Evolutionary conservation across 2,888 invertebrate species (phyloP).

Genomic region (Drosophila greeni): DNA sequence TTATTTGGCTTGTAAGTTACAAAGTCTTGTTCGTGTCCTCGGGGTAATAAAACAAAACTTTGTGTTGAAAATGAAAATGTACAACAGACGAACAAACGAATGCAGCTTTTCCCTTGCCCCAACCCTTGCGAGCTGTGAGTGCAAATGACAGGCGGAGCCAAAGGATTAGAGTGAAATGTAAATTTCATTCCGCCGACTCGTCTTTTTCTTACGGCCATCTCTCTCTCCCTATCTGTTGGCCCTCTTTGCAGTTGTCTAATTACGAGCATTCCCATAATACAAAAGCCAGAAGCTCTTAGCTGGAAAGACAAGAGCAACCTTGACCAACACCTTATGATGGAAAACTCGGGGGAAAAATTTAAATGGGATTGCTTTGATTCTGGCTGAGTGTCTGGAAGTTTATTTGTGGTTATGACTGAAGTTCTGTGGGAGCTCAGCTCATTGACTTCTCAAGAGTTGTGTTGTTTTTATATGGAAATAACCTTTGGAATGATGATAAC

Average conservation of each 20-base stretch:
- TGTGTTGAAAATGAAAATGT: slow-evolving; percentile 74
- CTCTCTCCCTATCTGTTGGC: slow-evolving; percentile 29
- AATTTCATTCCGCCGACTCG: slow-evolving; percentile 56
- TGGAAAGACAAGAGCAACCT: slow-evolving; percentile 22
- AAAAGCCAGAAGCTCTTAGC: slow-evolving; percentile 15
- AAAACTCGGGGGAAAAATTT: slow-evolving; percentile 2
- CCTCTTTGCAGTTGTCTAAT: slow-evolving; percentile 44
- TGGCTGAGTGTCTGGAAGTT: background rate
- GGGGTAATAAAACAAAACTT: slow-evolving; percentile 72
- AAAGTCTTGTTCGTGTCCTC: slow-evolving; percentile 73
- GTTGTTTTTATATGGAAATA: background rate
- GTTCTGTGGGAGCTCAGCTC: background rate
- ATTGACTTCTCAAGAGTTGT: background rate
- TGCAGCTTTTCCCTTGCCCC: slow-evolving; percentile 2
- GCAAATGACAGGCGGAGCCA: slow-evolving; percentile 64
- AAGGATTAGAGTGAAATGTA: slow-evolving; percentile 68
- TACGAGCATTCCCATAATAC: slow-evolving; percentile 29
- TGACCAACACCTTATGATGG: slow-evolving; percentile 27
- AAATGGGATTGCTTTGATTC: slow-evolving; percentile 1
- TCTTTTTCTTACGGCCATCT: slow-evolving; percentile 2
- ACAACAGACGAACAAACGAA: slow-evolving; percentile 41
- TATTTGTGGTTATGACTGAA: background rate
- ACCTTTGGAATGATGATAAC: background rate
- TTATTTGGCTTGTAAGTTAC: slow-evolving; percentile 74
- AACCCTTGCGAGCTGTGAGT: slow-evolving; percentile 30